These are phyloP conservation scores for Mastomys natalensis DNA, from an alignment of 2,113 vertebrate species.

Conservation along the genomic window DNA sequence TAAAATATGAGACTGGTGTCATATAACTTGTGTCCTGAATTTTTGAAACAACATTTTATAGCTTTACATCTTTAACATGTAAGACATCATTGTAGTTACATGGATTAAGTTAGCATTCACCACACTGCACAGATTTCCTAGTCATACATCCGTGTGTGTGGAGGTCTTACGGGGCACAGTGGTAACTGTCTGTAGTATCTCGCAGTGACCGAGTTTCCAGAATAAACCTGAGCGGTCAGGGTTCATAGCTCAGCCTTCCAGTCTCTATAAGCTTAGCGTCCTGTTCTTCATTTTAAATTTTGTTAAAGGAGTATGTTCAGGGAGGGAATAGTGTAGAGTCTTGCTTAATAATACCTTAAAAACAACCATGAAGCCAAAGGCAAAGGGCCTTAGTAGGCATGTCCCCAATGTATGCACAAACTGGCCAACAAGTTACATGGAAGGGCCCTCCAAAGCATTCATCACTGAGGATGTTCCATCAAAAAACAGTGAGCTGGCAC, in stretches of 20 bases:
- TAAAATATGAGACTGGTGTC: not conserved
- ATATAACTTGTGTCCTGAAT: not conserved
- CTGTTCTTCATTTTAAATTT: not conserved
- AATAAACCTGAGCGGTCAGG: not conserved
- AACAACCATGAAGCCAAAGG: not conserved
- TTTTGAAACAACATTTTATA: not conserved
- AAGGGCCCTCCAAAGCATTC: not conserved
- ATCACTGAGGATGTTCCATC: not conserved
- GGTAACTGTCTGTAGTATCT: not conserved
- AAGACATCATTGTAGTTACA: not conserved
- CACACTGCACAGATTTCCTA: not conserved
- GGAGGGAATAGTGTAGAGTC: not conserved
- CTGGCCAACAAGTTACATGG: not conserved
- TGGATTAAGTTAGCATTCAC: not conserved
- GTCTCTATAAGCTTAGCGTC: accelerated
- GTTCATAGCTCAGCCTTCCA: not conserved
- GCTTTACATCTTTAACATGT: not conserved
- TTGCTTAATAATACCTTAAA: not conserved
- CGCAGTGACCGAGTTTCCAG: not conserved
- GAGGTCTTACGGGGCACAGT: not conserved
- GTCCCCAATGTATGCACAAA: not conserved
- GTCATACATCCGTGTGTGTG: not conserved
- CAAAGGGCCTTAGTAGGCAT: not conserved
- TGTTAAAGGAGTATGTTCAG: not conserved
- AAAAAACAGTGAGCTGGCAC: not conserved